Percentiles rank a stretch among this genome's conserved stretches.
These are phyloP conservation scores for Coptodon rendalli DNA, from an alignment of 2,113 vertebrate species.

Conservation along the genomic window DNA sequence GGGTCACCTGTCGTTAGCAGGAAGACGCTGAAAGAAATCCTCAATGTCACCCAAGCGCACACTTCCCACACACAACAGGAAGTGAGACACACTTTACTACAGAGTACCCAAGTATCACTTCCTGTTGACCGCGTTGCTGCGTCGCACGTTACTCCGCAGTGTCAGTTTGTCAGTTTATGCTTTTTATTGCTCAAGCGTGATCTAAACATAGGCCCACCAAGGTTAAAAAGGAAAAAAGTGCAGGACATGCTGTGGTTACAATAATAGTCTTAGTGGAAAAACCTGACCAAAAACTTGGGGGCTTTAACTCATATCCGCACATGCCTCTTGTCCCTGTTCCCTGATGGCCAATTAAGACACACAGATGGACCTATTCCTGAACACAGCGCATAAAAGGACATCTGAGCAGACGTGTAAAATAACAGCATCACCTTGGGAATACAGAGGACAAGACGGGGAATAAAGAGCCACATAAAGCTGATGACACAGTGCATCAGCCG, in stretches of 20 bases:
- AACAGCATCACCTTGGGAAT: constrained; percentile 2
- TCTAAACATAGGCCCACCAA: neutral
- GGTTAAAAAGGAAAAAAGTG: neutral
- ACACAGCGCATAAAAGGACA: constrained; percentile 19
- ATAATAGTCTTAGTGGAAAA: neutral
- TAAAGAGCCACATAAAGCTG: neutral
- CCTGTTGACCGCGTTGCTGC: neutral
- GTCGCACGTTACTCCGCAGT: accelerated
- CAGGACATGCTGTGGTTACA: neutral
- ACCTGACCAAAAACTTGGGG: neutral
- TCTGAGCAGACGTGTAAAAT: neutral
- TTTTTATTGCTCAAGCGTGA: neutral
- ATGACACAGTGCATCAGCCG: neutral
- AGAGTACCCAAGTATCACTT: constrained; percentile 30
- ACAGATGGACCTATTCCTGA: neutral
- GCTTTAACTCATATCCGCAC: neutral
- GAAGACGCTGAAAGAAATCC: neutral
- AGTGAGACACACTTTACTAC: neutral
- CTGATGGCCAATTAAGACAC: constrained; percentile 40
- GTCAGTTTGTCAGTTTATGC: neutral
- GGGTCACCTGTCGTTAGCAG: neutral
- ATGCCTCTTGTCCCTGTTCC: constrained; percentile 24
- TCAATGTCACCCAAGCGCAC: neutral
- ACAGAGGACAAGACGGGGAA: neutral
- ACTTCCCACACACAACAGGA: constrained; percentile 19